Conservation (phyloP, 2,797 vertebrate species). For the Xyrichtys novacula region DNA sequence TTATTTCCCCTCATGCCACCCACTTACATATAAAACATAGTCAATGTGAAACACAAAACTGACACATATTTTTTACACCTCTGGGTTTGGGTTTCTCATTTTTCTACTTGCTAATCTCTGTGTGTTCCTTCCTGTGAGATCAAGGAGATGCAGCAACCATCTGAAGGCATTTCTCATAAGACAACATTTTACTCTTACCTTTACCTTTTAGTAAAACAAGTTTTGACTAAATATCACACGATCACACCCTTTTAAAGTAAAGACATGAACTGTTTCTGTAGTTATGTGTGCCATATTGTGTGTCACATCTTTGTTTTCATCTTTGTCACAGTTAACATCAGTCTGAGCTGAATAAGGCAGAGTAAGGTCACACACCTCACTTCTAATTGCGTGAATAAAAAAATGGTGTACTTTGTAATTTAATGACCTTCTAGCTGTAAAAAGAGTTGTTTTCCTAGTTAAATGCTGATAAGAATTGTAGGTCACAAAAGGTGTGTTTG, state of each 20-base stretch:
- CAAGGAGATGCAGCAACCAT: conserved; percentile 20
- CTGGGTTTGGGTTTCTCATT: conserved; percentile 29
- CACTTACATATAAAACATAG: neutral
- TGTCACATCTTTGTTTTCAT: neutral
- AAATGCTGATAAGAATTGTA: conserved; percentile 31
- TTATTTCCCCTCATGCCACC: neutral
- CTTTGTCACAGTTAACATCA: neutral
- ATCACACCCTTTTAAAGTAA: neutral
- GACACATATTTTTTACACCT: conserved; percentile 39
- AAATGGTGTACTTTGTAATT: neutral
- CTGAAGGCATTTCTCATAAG: neutral
- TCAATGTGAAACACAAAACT: conserved; percentile 18
- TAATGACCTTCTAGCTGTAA: neutral
- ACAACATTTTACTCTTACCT: neutral
- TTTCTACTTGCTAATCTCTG: neutral
- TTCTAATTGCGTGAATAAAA: conserved; percentile 1
- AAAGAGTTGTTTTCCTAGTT: conserved; percentile 16
- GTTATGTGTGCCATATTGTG: neutral
- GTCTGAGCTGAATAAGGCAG: neutral
- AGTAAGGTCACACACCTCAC: neutral
- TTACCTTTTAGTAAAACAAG: neutral
- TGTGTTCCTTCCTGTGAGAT: conserved; percentile 18
- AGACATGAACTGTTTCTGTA: neutral
- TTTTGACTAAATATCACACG: neutral
- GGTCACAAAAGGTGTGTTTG: conserved; percentile 44